Conservation (phyloP, 2,888 invertebrate genomes). For the Drosophila imparisetae region DNA sequence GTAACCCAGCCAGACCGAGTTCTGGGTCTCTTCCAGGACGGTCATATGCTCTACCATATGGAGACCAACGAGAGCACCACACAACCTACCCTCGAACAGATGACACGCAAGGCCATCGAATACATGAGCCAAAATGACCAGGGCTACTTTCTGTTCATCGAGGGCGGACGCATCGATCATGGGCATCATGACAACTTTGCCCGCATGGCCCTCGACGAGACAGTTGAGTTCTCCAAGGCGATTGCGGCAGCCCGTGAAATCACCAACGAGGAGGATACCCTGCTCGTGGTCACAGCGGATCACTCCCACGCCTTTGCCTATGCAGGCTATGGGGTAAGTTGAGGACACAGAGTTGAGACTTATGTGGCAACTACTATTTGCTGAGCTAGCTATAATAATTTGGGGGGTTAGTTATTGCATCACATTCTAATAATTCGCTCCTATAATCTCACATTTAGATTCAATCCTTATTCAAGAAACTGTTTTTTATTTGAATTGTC, state of each 20-base stretch:
- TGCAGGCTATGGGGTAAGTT: constrained; percentile 88
- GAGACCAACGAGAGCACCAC: constrained; percentile 85
- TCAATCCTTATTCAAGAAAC: not conserved
- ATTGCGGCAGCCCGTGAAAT: constrained; percentile 87
- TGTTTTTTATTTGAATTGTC: too few species aligned
- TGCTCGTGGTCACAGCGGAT: constrained; percentile 92
- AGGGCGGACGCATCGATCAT: constrained; percentile 86
- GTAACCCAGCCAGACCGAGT: constrained; percentile 86
- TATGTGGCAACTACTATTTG: not conserved
- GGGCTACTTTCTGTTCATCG: constrained; percentile 92
- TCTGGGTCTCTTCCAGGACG: constrained; percentile 88
- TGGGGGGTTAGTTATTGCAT: not conserved
- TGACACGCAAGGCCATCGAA: constrained; percentile 91
- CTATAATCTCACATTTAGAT: not conserved
- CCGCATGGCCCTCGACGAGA: constrained; percentile 83
- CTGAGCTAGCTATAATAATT: not conserved
- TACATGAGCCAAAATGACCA: constrained; percentile 88
- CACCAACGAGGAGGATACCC: constrained; percentile 89
- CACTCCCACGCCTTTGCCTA: constrained; percentile 92
- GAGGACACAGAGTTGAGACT: not conserved
- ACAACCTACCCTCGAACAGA: constrained; percentile 90
- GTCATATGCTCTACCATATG: constrained; percentile 90
- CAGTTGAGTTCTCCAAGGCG: constrained; percentile 90
- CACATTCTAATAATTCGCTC: not conserved
- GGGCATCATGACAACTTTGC: constrained; percentile 83